Evolutionary conservation across 2,888 invertebrate genomes (phyloP), one percentile per base, ranked within the genome.

Genomic region (Colletes collaris): DNA sequence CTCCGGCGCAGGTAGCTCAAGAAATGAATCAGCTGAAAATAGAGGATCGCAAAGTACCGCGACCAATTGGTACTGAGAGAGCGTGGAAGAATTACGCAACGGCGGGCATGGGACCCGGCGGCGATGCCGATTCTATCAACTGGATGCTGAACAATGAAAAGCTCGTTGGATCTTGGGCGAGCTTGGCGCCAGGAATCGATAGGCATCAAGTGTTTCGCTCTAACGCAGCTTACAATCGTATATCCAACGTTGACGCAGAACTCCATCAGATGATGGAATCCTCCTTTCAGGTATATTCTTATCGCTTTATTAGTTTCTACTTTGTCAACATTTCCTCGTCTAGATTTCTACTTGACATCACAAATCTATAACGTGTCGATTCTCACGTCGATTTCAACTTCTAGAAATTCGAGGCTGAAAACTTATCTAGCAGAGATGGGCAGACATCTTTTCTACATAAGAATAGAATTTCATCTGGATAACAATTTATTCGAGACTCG

Each of bases 1-100:
- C 94, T 46, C 94, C 93, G 52, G 94, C 92, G 44, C 93, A 88
- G 87, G 89, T 91, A 0, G 84, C 89, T 4, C 92, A 92, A 59
- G 92, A 92, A 13, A 90, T 92, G 86, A 92, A 79, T 83, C 93
- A 90, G 69, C 86, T 90, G 79, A 93, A 90, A 60, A 87, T 93
- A 58, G 94, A 94, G 81, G 94, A 94, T 77, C 91, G 94, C 44
- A 95, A 96, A 93, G 93, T 94, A 62, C 95, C 96, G 60, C 94
- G 96, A 4, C 97, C 97, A 66, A 97, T 97, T 91, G 97, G 97
- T 84, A 97, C 97, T 0, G 97, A 97, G 93, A 95, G 97, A 88
- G 95, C 96, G 52, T 95, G 96, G 95, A 96, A 96, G 91, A 95
- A 94, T 88, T 93, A 92, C 76, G 87, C 88, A 5, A 79, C 89